Evolutionary conservation across 2,888 invertebrate genomes (phyloP).

Genomic region (Conomelus anceps): DNA sequence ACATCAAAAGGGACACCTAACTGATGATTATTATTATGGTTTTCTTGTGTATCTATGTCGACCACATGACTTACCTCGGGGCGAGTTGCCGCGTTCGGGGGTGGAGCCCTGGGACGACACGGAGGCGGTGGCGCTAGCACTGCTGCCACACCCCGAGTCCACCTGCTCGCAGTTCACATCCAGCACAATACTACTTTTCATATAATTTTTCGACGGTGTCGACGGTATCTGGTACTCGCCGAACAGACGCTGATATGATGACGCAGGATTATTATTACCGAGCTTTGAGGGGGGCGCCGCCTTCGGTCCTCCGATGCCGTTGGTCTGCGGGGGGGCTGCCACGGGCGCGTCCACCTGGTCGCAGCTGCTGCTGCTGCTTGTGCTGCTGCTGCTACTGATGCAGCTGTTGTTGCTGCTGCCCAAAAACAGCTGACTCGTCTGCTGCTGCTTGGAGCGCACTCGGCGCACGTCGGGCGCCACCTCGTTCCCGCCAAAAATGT

Average conservation of each 20-base stretch:
- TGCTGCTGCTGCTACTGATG: constrained; percentile 20
- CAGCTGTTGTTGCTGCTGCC: constrained; percentile 41
- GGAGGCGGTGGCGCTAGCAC: constrained; percentile 18
- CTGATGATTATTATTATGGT: background rate
- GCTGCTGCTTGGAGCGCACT: constrained; percentile 40
- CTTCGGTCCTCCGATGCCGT: background rate
- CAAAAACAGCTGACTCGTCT: constrained; percentile 39
- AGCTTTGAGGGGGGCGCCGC: no score
- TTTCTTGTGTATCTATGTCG: background rate
- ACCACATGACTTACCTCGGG: background rate
- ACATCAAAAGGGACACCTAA: no score
- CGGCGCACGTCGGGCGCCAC: constrained; percentile 25
- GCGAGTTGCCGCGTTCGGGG: constrained; percentile 7
- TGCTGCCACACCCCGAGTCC: constrained; percentile 27
- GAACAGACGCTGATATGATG: constrained; percentile 34
- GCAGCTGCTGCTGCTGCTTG: background rate
- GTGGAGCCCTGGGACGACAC: constrained; percentile 5
- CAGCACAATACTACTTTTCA: constrained; percentile 51
- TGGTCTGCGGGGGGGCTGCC: background rate
- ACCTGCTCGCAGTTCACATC: constrained; percentile 41
- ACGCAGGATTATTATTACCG: constrained; percentile 30
- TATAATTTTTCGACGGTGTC: constrained; percentile 50
- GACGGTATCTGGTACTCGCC: constrained; percentile 49
- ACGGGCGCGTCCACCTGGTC: background rate
- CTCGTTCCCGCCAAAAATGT: constrained; percentile 47